Base-by-base conservation (phyloP, 2,888 invertebrate species). In the Coleophora flavipennella region DNA sequence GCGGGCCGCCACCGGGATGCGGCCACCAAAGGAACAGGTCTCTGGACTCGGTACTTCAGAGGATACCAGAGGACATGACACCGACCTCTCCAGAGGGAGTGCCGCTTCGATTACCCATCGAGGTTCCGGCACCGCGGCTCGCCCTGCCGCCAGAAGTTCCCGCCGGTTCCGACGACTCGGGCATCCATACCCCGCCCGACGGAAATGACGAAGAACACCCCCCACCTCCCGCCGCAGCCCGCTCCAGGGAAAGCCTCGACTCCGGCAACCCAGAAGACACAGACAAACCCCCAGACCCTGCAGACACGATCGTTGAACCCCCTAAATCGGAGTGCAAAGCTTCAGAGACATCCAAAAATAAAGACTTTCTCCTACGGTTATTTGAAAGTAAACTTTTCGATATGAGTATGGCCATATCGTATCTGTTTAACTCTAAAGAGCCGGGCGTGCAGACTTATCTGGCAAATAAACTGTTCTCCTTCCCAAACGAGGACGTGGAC, bases 391-490 rank as follows among this genome's bases (percentile, higher is more conserved):
- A 96, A 83, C 90, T 97, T 59, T 84, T 99, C 83, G 97, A 98
- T 75, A 97, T 99, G 89, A 94, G 96, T 53, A 97, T 99, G 89
- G 99, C 99, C 49, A 95, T 99, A 67, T 95, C 96, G 69, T 99
- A 99, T 86, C 87, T 99, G 43, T 98, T 97, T 78, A 97, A 97
- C 74, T 97, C 98, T 31, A 98, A 99, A 83, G 99, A 99, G 74
- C 95, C 96, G 31, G 99, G 98, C 45, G 98, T 99, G 50, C 94
- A 98, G 66, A 94, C 95, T 59, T 99, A 99, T 84, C 92, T 99
- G 70, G 99, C 96, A 49, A 99, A 99, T 86, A 94, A 96, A 80
- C 91, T 99, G 85, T 99, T 99, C 81, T 95, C 93, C 75, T 99
- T 99, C 77, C 91, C 92, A 26, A 90, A 94, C 71, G 88, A 87